Evolutionary conservation across 2,888 invertebrate species (phyloP), one percentile per base, ranked within the genome.

Genomic region (Bugulina stolonifera): DNA sequence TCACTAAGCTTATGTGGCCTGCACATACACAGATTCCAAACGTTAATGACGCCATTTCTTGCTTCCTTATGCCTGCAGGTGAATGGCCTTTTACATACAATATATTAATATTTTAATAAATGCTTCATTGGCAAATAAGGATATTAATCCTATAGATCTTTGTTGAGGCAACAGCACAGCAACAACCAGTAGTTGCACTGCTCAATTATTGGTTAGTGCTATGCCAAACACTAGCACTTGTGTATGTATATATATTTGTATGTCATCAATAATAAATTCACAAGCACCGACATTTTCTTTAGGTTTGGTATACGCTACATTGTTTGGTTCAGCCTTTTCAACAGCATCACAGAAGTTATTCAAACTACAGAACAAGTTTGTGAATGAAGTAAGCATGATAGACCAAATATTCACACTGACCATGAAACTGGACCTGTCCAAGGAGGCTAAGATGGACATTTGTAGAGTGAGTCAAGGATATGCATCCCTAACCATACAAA

Each of bases 271-370:
- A n/a, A n/a, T n/a, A n/a, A n/a, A n/a, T n/a, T n/a, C n/a, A n/a
- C n/a, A n/a, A n/a, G n/a, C n/a, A n/a, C n/a, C n/a, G n/a, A n/a
- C n/a, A n/a, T n/a, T n/a, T n/a, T n/a, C n/a, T 25, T 18, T 23
- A 55, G 55, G 55, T 55, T 72, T 80, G 69, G 80, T 80, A 0
- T 80, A 80, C 73, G 80, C 80, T 27, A 80, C 79, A 0, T 77
- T 78, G 0, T 80, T 80, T 72, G 80, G 79, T 0, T 80, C 79
- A 72, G 80, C 79, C 1, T 80, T 80, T 72, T 79, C 80, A 69
- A 76, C 75, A 71, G 80, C 79, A 2, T 72, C 79, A 25, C 73
- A 72, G 54, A 80, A 80, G 71, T 79, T 79, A 70, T 74, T 74
- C 29, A 77, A 76, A 64, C 77, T 79, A 54, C 73, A 78, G 18